Conservation (phyloP, 2,888 invertebrate species). For the Zhuqinia jingwanae region DNA sequence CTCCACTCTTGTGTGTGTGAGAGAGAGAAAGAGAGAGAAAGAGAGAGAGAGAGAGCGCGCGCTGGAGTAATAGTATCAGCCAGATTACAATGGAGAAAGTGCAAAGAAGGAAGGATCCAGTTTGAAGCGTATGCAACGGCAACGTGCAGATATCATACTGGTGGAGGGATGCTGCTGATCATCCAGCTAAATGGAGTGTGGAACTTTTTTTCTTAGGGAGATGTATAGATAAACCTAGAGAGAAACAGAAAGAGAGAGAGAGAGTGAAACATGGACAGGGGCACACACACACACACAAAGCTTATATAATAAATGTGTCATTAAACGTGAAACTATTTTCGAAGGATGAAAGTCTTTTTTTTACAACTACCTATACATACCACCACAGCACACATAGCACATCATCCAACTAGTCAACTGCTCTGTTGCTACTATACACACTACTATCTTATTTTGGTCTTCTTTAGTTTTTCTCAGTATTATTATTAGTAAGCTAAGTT, state of each 20-base stretch:
- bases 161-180: conserved; percentile 41
- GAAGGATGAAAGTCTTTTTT: conserved; percentile 36
- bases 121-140: conserved; percentile 19
- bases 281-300: neutral
- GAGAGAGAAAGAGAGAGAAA: conserved; percentile 52
- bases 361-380: neutral
- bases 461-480: neutral
- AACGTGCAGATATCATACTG: conserved; percentile 54
- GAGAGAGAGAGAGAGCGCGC: conserved; percentile 31
- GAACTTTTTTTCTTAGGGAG: neutral
- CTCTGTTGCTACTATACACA: too few species aligned
- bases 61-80: too few species aligned
- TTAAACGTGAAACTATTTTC: conserved; percentile 48
- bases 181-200: conserved; percentile 11
- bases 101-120: too few species aligned
- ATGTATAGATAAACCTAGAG: neutral
- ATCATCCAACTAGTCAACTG: neutral
- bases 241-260: neutral
- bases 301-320: conserved; percentile 36
- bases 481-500: conserved; percentile 42
- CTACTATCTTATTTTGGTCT: conserved; percentile 13
- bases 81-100: too few species aligned
- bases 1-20: neutral
- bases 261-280: conserved; percentile 24
- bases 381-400: too few species aligned